A percentile compares a stretch with the other conserved stretches of the same genome.
phyloP scores from a whole-genome alignment of 1,140 invertebrate genomes.

The Bilobella aurantiaca region DNA sequence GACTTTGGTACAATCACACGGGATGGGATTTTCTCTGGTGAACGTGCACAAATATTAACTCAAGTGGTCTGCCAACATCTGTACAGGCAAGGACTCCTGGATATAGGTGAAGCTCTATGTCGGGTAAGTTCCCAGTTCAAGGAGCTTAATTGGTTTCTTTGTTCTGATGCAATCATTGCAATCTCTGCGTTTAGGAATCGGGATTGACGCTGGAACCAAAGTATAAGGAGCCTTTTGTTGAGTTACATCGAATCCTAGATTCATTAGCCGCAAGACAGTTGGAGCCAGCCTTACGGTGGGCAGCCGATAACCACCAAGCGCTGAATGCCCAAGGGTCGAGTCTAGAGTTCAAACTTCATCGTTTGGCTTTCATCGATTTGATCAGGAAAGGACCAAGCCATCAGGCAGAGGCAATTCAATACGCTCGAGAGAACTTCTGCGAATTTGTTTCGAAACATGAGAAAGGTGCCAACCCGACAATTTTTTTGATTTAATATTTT shows the following conservation, averaged over 20 bases:
- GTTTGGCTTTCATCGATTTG: constrained; percentile 59
- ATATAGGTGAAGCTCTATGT: constrained; percentile 73
- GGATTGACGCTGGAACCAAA: constrained; percentile 56
- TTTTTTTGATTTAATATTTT: neutral
- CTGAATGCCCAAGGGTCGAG: constrained; percentile 56
- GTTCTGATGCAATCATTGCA: too few species aligned
- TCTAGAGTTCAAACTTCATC: constrained; percentile 77
- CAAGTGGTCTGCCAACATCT: constrained; percentile 95
- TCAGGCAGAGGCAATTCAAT: constrained; percentile 68
- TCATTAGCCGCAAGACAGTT: constrained; percentile 66
- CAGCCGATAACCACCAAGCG: constrained; percentile 51
- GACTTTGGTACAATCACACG: constrained; percentile 81
- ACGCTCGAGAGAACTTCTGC: constrained; percentile 73
- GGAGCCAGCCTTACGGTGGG: constrained; percentile 69
- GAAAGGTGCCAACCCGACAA: constrained; percentile 52
- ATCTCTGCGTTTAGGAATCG: constrained; percentile 68
- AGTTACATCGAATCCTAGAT: constrained; percentile 73
- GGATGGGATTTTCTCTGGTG: constrained; percentile 71
- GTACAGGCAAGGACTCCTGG: constrained; percentile 80
- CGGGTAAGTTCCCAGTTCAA: constrained; percentile 40
- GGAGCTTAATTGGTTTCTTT: constrained; percentile 1
- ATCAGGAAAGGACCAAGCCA: constrained; percentile 54
- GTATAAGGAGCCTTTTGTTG: constrained; percentile 69
- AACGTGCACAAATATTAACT: constrained; percentile 72
- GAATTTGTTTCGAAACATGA: constrained; percentile 69